A percentile compares a stretch with the other conserved stretches of the same genome.
Conservation (phyloP, 2,888 invertebrate species). For the Mesorhabditis spiculigera region DNA sequence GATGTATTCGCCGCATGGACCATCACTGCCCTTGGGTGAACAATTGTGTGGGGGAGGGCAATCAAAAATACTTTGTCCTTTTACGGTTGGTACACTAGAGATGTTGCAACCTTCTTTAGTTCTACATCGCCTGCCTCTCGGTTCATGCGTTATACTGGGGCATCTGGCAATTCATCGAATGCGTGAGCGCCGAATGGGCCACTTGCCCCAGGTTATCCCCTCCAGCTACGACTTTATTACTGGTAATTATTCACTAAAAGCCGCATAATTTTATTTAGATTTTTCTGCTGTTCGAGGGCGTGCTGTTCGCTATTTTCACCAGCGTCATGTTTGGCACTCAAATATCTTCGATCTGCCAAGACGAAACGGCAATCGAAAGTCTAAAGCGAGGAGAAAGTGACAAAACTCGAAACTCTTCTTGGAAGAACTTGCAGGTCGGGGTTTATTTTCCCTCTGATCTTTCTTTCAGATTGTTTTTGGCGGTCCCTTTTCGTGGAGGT, state of each 20-base stretch:
- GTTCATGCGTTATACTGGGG: slow-evolving; percentile 86
- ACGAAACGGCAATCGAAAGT: slow-evolving; percentile 75
- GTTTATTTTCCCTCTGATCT: slow-evolving; percentile 67
- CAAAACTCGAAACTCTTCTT: slow-evolving; percentile 22
- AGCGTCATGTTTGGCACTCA: slow-evolving; percentile 92
- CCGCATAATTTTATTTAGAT: slow-evolving; percentile 60
- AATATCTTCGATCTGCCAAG: slow-evolving; percentile 93
- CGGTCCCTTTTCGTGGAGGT: slow-evolving; percentile 79
- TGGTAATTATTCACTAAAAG: slow-evolving; percentile 59
- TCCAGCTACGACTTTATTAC: slow-evolving; percentile 86
- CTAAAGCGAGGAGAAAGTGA: slow-evolving; percentile 10
- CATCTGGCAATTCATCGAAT: slow-evolving; percentile 86
- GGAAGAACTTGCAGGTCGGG: slow-evolving; percentile 34
- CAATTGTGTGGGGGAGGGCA: slow-evolving; percentile 97
- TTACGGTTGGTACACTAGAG: slow-evolving; percentile 72
- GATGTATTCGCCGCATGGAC: slow-evolving; percentile 68
- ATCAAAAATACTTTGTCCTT: slow-evolving; percentile 97
- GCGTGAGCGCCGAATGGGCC: slow-evolving; percentile 71
- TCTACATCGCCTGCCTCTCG: slow-evolving; percentile 95
- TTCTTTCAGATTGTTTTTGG: slow-evolving; percentile 84
- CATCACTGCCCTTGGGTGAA: slow-evolving; percentile 68
- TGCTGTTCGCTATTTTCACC: slow-evolving; percentile 94
- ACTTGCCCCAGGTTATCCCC: slow-evolving; percentile 84
- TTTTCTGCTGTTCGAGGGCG: slow-evolving; percentile 85
- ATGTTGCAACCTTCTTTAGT: slow-evolving; percentile 67